These are phyloP conservation scores for Parazoanthus darwini DNA, from an alignment of 92 coral and sea anemone species.

Conservation along the genomic window DNA sequence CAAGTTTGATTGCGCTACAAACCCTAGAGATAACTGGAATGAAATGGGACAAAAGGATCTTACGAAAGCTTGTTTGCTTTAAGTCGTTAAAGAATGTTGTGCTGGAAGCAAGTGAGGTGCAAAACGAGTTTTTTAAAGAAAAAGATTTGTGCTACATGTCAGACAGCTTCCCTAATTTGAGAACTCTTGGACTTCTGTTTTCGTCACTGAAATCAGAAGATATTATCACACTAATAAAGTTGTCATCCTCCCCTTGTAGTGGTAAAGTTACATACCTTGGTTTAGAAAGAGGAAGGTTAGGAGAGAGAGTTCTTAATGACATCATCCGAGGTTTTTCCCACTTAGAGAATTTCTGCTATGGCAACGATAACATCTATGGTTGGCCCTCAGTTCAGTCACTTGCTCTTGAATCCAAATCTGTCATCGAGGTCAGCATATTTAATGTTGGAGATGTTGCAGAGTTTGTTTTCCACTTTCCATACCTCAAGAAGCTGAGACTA, in stretches of 20 bases:
- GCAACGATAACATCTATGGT: conserved; percentile 80
- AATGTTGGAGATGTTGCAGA: conserved; percentile 83
- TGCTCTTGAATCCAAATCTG: conserved; percentile 59
- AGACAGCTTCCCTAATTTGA: conserved; percentile 66
- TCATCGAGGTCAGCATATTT: conserved; percentile 61
- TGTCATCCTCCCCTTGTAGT: conserved; percentile 55
- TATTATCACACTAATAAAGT: conserved; percentile 45
- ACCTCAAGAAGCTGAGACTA: conserved; percentile 54
- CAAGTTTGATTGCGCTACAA: conserved; percentile 53
- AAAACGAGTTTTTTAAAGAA: conserved; percentile 43
- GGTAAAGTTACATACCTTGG: conserved; percentile 58
- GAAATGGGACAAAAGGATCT: conserved; percentile 65
- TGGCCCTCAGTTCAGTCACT: conserved; percentile 75
- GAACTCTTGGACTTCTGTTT: conserved; percentile 59
- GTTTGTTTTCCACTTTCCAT: conserved; percentile 57
- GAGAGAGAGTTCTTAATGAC: conserved; percentile 54
- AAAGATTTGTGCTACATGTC: conserved; percentile 58
- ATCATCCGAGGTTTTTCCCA: conserved; percentile 53
- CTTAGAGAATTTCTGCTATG: conserved; percentile 62
- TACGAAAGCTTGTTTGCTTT: conserved; percentile 62
- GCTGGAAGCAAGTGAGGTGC: conserved; percentile 54
- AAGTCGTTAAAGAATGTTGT: conserved; percentile 59
- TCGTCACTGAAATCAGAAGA: conserved; percentile 58
- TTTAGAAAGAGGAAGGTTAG: conserved; percentile 74
- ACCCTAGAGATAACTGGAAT: conserved; percentile 68